Conservation (phyloP, 2,113 vertebrate species). For the Dasyprocta punctata region DNA sequence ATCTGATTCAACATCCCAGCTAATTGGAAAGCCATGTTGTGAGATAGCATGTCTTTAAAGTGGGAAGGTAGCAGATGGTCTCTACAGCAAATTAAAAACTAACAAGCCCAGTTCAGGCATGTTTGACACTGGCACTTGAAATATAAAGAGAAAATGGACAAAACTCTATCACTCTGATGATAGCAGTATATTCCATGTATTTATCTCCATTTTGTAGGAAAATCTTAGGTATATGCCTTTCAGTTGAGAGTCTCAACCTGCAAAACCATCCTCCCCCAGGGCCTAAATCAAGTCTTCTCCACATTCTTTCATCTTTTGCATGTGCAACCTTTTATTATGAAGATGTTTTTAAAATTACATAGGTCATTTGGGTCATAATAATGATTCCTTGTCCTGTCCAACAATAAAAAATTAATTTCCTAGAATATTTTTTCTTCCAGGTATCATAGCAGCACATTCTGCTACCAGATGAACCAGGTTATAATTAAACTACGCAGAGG, state of each 20-base stretch:
- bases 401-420: neutral
- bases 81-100: slow-evolving; percentile 69
- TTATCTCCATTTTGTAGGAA: slow-evolving; percentile 54
- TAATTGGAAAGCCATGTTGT: slow-evolving; percentile 78
- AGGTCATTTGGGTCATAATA: neutral
- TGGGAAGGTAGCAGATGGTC: slow-evolving; percentile 53
- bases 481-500: neutral
- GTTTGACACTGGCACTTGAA: slow-evolving; percentile 67
- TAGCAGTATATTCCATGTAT: slow-evolving; percentile 34
- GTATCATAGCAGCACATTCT: neutral
- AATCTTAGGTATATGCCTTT: slow-evolving; percentile 48
- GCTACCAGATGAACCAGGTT: neutral
- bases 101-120: slow-evolving; percentile 58
- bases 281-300: neutral
- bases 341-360: slow-evolving; percentile 36
- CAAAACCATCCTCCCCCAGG: slow-evolving; percentile 15
- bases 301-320: slow-evolving; percentile 41
- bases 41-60: slow-evolving; percentile 63
- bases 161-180: slow-evolving; percentile 46
- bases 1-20: slow-evolving; percentile 40
- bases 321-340: slow-evolving; percentile 46
- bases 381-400: neutral
- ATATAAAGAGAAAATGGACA: slow-evolving; percentile 67
- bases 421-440: neutral
- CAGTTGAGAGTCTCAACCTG: slow-evolving; percentile 19